These are phyloP conservation scores for Hydrozoanthus tunicans DNA, from an alignment of 64 coral and sea anemone genomes.

Conservation along the genomic window DNA sequence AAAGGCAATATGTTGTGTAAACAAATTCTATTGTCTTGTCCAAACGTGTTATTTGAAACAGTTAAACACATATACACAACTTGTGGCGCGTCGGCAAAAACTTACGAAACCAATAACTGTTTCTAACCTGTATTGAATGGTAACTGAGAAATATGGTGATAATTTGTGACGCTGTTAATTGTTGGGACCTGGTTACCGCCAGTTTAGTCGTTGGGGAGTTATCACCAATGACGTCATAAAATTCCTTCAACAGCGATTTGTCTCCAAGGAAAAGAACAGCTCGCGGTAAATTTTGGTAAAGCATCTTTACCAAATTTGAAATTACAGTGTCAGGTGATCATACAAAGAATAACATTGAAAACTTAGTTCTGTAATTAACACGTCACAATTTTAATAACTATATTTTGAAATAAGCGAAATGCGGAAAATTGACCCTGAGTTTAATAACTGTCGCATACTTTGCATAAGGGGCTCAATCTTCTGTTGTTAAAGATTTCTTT, in stretches of 20 bases:
- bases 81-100: too few species aligned
- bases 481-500: too few species aligned
- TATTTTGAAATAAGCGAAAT: conserved; percentile 52
- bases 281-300: background rate
- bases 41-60: background rate
- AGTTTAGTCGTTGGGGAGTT: background rate
- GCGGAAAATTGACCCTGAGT: background rate
- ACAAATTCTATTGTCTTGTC: conserved; percentile 13
- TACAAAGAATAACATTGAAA: conserved; percentile 29
- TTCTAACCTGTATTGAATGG: too few species aligned
- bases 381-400: conserved; percentile 56
- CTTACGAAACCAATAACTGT: too few species aligned
- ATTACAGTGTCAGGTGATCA: conserved; percentile 29
- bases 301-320: conserved; percentile 27
- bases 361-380: conserved; percentile 30
- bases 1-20: conserved; percentile 19
- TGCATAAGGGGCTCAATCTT: too few species aligned
- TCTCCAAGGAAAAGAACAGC: background rate
- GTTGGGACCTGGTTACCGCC: background rate
- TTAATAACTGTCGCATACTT: background rate
- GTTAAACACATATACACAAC: too few species aligned
- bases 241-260: background rate
- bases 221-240: background rate
- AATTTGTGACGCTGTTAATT: background rate
- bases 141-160: background rate